Percentiles rank a stretch among this genome's conserved stretches.
Evolutionary conservation across 2,113 vertebrate species (phyloP).

Genomic region (Egretta garzetta): DNA sequence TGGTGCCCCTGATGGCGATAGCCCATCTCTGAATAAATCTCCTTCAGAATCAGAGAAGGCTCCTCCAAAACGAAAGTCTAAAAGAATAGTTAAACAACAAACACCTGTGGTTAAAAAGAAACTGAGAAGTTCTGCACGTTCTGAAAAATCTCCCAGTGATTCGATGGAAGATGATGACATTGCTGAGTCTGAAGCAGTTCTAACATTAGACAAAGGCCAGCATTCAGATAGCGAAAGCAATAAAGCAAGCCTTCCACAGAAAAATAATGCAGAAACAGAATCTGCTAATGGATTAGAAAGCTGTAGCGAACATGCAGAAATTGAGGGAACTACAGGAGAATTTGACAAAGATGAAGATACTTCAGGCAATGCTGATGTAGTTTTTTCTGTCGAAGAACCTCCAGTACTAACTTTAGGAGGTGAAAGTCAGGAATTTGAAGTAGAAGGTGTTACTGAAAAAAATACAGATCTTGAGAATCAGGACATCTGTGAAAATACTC

Average conservation of each 20-base stretch:
- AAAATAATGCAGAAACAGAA: slow-evolving; percentile 23
- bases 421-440: slow-evolving; percentile 22
- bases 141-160: slow-evolving; percentile 71
- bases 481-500: not conserved
- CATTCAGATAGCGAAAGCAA: slow-evolving; percentile 52
- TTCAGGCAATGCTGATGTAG: not conserved
- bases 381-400: slow-evolving; percentile 28
- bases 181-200: slow-evolving; percentile 51
- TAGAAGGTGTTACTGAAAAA: not conserved
- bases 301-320: slow-evolving; percentile 44
- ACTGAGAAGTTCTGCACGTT: slow-evolving; percentile 69
- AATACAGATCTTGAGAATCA: not conserved
- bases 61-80: slow-evolving; percentile 81
- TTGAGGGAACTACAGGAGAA: not conserved
- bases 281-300: slow-evolving; percentile 64
- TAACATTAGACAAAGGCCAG: slow-evolving; percentile 57
- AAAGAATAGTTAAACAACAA: slow-evolving; percentile 77
- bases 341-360: slow-evolving; percentile 1
- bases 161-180: slow-evolving; percentile 77
- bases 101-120: slow-evolving; percentile 81
- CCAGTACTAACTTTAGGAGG: not conserved
- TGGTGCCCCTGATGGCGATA: slow-evolving; percentile 70
- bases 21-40: slow-evolving; percentile 63
- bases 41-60: slow-evolving; percentile 67
- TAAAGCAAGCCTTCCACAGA: not conserved